Evolutionary conservation across 2,888 invertebrate species (phyloP).

Genomic region (Ophioninae sp.): DNA sequence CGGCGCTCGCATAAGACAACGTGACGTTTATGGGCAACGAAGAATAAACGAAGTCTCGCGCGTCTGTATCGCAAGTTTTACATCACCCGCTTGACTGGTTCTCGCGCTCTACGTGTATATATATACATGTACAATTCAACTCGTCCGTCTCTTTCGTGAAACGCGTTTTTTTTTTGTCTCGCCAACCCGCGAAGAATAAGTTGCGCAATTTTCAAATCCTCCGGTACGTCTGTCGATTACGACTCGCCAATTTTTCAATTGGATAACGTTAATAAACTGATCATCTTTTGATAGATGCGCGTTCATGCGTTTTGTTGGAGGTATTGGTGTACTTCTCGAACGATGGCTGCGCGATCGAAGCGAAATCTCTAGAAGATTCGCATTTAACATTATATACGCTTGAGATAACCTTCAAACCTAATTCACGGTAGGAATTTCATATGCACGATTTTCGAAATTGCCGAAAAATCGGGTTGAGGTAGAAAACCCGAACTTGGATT

Average conservation of each 20-base stretch:
- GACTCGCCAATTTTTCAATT: neutral
- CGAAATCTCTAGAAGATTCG: neutral
- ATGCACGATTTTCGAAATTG: too few species aligned
- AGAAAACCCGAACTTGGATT: too few species aligned
- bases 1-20: neutral
- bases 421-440: too few species aligned
- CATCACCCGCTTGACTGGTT: conserved; percentile 44
- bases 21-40: conserved; percentile 4
- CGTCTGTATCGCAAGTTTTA: neutral
- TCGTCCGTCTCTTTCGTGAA: neutral
- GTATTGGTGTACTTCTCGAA: neutral
- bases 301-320: neutral
- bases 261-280: neutral
- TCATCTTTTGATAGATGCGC: neutral
- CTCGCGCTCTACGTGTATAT: conserved; percentile 1
- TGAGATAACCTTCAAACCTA: too few species aligned
- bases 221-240: neutral
- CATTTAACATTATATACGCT: neutral
- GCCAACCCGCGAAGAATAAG: neutral
- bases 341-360: neutral
- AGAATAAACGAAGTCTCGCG: conserved; percentile 29
- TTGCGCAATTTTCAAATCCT: neutral
- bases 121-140: conserved; percentile 3
- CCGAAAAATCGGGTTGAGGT: too few species aligned
- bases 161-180: neutral